These are phyloP conservation scores for Gouania willdenowi DNA, from an alignment of 2,797 vertebrate species.

Conservation along the genomic window DNA sequence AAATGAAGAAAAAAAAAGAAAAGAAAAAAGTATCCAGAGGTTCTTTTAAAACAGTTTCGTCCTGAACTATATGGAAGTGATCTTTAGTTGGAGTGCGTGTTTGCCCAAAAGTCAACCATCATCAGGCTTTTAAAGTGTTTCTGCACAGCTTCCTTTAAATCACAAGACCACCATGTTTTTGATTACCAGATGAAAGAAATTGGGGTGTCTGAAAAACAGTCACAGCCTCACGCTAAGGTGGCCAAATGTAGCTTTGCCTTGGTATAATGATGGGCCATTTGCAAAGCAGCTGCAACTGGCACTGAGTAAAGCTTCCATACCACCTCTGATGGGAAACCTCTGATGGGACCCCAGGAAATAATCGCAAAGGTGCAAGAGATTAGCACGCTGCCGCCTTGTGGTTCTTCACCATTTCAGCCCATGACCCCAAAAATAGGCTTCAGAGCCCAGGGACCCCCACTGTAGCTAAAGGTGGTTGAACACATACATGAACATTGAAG, in stretches of 20 bases:
- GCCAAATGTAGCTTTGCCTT: constrained; percentile 29
- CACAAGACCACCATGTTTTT: constrained; percentile 29
- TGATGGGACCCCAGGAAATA: constrained; percentile 45
- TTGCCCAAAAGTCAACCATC: constrained; percentile 11
- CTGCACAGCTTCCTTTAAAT: constrained; percentile 21
- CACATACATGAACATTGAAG: too few relatives aligned
- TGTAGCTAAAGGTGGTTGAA: too few relatives aligned
- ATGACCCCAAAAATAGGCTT: too few relatives aligned
- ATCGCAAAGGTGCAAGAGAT: constrained; percentile 25
- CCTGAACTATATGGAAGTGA: constrained; percentile 3
- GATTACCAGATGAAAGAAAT: constrained; percentile 50
- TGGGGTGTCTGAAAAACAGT: constrained; percentile 1
- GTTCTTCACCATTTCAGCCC: constrained; percentile 6
- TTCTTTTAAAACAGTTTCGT: constrained; percentile 12
- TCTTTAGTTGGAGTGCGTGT: too few relatives aligned
- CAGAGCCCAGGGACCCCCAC: too few relatives aligned
- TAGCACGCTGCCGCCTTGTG: constrained; percentile 56
- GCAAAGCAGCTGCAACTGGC: constrained; percentile 47
- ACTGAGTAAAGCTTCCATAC: constrained; percentile 47
- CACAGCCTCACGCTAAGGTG: constrained; percentile 17
- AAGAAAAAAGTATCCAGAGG: too few relatives aligned
- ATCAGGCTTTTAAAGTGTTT: too few relatives aligned
- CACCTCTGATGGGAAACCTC: constrained; percentile 46
- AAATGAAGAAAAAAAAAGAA: too few relatives aligned
- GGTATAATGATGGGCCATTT: constrained; percentile 31